These are phyloP conservation scores for Otocyon megalotis DNA, from an alignment of 2,113 vertebrate genomes.

Conservation along the genomic window DNA sequence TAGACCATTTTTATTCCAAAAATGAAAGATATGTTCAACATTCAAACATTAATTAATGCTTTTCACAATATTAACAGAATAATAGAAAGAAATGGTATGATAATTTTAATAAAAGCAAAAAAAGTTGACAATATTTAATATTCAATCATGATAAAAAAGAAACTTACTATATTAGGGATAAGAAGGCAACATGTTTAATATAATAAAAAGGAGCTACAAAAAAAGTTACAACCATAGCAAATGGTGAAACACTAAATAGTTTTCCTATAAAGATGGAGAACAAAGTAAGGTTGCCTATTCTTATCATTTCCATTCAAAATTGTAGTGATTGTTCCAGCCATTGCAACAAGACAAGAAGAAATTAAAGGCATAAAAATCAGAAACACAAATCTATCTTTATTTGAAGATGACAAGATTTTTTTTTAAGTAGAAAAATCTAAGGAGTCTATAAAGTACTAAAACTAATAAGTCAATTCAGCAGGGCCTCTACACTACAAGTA, in stretches of 20 bases:
- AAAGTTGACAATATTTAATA: not conserved
- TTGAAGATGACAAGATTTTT: not conserved
- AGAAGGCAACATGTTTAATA: not conserved
- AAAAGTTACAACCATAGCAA: not conserved
- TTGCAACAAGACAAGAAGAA: not conserved
- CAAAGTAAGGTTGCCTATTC: not conserved
- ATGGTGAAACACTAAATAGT: not conserved
- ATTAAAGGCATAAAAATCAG: not conserved
- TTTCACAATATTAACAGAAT: not conserved
- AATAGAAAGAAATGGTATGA: not conserved
- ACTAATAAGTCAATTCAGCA: not conserved
- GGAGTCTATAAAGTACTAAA: not conserved
- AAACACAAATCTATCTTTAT: not conserved
- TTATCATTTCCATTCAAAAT: not conserved
- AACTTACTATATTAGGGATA: not conserved
- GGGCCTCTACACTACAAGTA: not conserved
- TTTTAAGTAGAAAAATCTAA: not conserved
- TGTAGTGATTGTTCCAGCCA: not conserved
- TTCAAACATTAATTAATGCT: not conserved
- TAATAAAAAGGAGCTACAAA: not conserved
- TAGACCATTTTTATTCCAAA: not conserved
- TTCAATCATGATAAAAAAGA: not conserved
- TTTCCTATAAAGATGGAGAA: not conserved
- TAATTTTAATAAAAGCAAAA: not conserved
- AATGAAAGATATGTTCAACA: not conserved